phyloP scores from a whole-genome alignment of 2,888 invertebrate genomes.

The Xylophagus ater region DNA sequence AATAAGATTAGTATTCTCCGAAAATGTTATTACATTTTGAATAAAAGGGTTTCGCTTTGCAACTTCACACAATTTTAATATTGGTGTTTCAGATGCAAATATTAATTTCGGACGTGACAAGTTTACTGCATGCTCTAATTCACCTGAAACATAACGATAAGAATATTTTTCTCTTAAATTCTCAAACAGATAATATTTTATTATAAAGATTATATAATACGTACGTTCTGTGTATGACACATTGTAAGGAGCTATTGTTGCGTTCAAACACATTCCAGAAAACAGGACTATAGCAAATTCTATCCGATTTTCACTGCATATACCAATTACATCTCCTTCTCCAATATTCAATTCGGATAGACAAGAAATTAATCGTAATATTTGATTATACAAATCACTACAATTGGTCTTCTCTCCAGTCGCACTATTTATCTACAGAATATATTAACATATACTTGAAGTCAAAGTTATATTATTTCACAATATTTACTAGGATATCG shows the following conservation, averaged over 20 bases:
- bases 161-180: too few species aligned
- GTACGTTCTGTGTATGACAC: slow-evolving; percentile 46
- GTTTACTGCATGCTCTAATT: slow-evolving; percentile 54
- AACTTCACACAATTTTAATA: slow-evolving; percentile 46
- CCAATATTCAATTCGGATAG: slow-evolving; percentile 40
- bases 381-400: slow-evolving; percentile 26
- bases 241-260: slow-evolving; percentile 48
- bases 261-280: slow-evolving; percentile 44
- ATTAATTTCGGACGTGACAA: slow-evolving; percentile 60
- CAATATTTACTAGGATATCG: slow-evolving; percentile 40
- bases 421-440: slow-evolving; percentile 30
- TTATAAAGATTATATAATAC: too few species aligned
- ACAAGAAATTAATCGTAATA: slow-evolving; percentile 29
- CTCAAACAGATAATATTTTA: too few species aligned
- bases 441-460: neutral
- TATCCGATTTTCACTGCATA: slow-evolving; percentile 48
- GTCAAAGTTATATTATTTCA: neutral
- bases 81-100: slow-evolving; percentile 51
- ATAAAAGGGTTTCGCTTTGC: slow-evolving; percentile 43
- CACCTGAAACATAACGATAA: too few species aligned
- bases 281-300: slow-evolving; percentile 42
- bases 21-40: slow-evolving; percentile 47
- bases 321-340: slow-evolving; percentile 42
- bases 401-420: slow-evolving; percentile 27
- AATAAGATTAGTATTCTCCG: slow-evolving; percentile 37